Evolutionary conservation across 2,797 vertebrate genomes (phyloP).

Genomic region (Nyctalus aviator): DNA sequence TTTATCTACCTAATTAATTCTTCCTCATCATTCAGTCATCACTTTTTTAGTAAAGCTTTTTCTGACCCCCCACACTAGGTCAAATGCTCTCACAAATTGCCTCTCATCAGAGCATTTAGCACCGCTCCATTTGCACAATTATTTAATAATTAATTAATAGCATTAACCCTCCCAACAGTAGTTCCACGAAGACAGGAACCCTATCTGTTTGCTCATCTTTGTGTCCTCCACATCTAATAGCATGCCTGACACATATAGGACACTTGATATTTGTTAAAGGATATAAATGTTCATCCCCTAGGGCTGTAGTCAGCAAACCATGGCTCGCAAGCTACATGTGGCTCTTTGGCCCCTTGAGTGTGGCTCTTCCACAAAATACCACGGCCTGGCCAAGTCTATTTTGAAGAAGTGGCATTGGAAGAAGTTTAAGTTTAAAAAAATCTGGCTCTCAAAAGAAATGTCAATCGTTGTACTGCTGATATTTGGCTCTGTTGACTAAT

Average conservation of each 20-base stretch:
- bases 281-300: not conserved
- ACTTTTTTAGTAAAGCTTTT: not conserved
- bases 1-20: not conserved
- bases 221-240: not conserved
- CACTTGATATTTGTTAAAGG: not conserved
- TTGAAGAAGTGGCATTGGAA: no score
- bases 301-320: no score
- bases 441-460: no score
- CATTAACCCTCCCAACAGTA: not conserved
- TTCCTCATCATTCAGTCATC: not conserved
- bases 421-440: no score
- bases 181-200: not conserved
- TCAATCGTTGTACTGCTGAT: no score
- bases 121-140: not conserved
- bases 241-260: not conserved
- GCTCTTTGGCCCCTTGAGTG: no score
- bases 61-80: not conserved
- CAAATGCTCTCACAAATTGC: not conserved
- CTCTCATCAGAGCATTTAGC: not conserved
- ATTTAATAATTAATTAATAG: conserved; percentile 12
- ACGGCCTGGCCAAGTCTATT: no score
- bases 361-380: no score
- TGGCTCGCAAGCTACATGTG: no score
- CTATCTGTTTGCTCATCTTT: not conserved
- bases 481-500: no score